A percentile compares a stretch with the other conserved stretches of the same genome.
Evolutionary conservation across 2,797 vertebrate species (phyloP).

Genomic region (Etheostoma perlongum): DNA sequence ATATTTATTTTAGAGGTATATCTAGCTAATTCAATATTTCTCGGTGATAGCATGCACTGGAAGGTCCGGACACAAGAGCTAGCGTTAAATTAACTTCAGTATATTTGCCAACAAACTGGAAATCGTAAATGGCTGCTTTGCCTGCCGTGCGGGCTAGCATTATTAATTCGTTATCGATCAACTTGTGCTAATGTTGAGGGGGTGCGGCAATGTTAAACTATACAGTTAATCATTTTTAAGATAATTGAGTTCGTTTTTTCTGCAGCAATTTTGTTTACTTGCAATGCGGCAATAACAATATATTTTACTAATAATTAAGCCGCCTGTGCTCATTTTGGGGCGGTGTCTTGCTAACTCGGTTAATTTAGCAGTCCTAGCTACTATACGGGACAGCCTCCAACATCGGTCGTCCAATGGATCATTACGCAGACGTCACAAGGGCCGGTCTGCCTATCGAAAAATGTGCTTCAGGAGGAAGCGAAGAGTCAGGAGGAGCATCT

Average conservation of each 20-base stretch:
- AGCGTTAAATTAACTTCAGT: neutral
- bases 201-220: neutral
- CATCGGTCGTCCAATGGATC: constrained; percentile 51
- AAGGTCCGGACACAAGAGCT: too few species aligned
- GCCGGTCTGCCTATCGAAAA: constrained; percentile 31
- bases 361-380: neutral
- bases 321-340: neutral
- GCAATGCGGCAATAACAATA: neutral
- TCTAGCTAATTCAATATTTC: neutral
- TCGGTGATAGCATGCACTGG: neutral
- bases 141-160: neutral
- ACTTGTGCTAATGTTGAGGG: neutral
- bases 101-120: neutral
- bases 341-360: too few species aligned
- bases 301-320: too few species aligned
- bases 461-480: constrained; percentile 8
- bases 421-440: constrained; percentile 49
- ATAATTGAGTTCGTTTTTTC: too few species aligned
- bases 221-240: too few species aligned
- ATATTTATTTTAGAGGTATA: too few species aligned
- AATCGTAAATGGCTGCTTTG: too few species aligned
- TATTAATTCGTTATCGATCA: neutral
- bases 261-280: too few species aligned
- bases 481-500: constrained; percentile 15
- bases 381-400: constrained; percentile 20